Percentiles rank a stretch among this genome's conserved stretches.
phyloP scores from a whole-genome alignment of 2,113 vertebrate species.

The Choloepus hoffmanni region DNA sequence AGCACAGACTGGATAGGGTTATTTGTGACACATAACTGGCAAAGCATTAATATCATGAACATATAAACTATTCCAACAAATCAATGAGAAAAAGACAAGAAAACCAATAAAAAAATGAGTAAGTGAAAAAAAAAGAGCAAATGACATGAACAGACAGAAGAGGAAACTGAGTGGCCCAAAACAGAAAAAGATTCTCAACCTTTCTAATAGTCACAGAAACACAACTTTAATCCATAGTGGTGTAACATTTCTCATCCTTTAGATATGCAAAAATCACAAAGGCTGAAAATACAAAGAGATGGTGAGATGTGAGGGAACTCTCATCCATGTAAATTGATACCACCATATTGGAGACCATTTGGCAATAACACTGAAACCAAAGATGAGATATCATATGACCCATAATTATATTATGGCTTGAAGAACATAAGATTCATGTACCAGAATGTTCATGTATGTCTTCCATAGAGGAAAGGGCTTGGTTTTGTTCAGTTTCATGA shows the following conservation, averaged over 20 bases:
- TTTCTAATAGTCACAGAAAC: background rate
- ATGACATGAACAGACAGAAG: background rate
- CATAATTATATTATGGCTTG: background rate
- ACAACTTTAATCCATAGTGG: background rate
- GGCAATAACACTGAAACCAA: background rate
- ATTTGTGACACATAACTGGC: background rate
- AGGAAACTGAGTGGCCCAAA: background rate
- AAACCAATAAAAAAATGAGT: background rate
- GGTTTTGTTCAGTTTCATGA: background rate
- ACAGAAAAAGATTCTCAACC: background rate
- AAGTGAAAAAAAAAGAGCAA: background rate
- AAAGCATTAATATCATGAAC: background rate
- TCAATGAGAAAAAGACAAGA: background rate
- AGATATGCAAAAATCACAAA: constrained; percentile 20
- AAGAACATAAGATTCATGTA: background rate
- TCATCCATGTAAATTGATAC: background rate
- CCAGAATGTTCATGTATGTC: background rate
- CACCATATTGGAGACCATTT: background rate
- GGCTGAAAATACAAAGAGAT: background rate
- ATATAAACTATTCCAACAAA: background rate
- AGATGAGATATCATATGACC: background rate
- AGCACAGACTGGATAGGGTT: background rate
- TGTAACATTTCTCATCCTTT: background rate
- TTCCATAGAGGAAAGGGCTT: background rate
- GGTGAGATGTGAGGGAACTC: background rate